phyloP scores from a whole-genome alignment of 2,113 vertebrate genomes.

The Amphiprion percula region DNA sequence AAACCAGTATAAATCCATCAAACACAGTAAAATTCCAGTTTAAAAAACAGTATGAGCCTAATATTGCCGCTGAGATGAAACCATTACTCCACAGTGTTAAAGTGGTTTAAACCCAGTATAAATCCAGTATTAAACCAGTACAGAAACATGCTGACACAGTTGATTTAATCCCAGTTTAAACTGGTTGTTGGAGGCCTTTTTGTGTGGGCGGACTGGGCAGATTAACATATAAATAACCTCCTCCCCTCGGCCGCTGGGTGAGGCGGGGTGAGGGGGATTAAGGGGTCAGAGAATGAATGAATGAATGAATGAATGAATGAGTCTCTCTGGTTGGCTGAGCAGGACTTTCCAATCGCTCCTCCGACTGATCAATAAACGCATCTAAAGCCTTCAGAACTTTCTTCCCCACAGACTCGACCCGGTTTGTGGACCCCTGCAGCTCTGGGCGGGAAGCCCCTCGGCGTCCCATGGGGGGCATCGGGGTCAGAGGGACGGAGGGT shows the following conservation, averaged over 20 bases:
- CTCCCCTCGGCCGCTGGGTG: constrained; percentile 4
- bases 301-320: constrained; percentile 32
- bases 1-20: no score
- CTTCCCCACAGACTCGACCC: neutral
- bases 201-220: constrained; percentile 16
- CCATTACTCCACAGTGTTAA: neutral
- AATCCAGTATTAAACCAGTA: neutral
- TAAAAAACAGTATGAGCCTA: no score
- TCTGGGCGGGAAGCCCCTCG: constrained; percentile 47
- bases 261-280: constrained; percentile 22
- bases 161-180: constrained; percentile 15
- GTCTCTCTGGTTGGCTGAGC: constrained; percentile 22
- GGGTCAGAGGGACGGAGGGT: constrained; percentile 31
- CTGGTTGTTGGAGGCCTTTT: constrained; percentile 22
- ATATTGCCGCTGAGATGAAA: no score
- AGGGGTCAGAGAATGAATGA: constrained; percentile 38
- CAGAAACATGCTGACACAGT: neutral
- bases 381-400: neutral
- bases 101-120: neutral
- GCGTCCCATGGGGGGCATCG: constrained; percentile 30
- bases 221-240: constrained; percentile 81
- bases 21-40: no score
- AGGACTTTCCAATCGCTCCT: neutral
- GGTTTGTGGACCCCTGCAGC: constrained; percentile 46
- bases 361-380: constrained; percentile 31